Base-by-base conservation (phyloP, 2,888 invertebrate species). In the Parthenolecanium corni region DNA sequence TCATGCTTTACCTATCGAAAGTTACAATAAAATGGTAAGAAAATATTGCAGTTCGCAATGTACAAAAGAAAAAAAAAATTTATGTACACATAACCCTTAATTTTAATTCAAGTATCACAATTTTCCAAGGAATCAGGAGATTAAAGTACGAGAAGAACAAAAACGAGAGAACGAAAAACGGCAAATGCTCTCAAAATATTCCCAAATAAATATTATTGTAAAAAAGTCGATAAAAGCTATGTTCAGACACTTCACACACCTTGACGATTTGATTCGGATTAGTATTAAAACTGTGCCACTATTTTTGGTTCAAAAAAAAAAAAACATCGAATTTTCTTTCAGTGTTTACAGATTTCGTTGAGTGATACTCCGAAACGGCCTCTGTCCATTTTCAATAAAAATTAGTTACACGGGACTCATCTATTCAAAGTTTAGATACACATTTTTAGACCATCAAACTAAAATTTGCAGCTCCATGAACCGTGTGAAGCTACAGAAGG, bases 101-200 rank as follows among this genome's bases (percentile, higher is more conserved):
- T 51, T n/a, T 61, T 51, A 51, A 38, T 61, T 51, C 20, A 36
- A 40, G 36, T 61, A 61, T 57, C 57, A 57, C 57, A 57, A 57
- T 57, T 21, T 57, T 25, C 31, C 16, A 57, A 57, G 57, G 57
- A 57, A 57, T 57, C 57, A 46, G 18, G 46, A 57, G 23, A 44
- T 24, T 54, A 23, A 42, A 14, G 40, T 42, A 14, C 16, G n/a
- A 14, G 14, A 16, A 5, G 5, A 16, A 42, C 4, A 14, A 16
- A 42, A 42, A 16, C 18, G n/a, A 42, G 14, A 38, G 14, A 38
- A 38, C 9, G 14, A 38, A 18, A 42, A 18, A 42, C 4, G 3
- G 16, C 4, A 42, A 42, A 42, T 42, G 44, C 44, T 42, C 18
- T 38, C 6, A 11, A 38, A n/a, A n/a, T n/a, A n/a, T n/a, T n/a